phyloP scores from a whole-genome alignment of 2,113 vertebrate genomes.

The Poicephalus meyeri region DNA sequence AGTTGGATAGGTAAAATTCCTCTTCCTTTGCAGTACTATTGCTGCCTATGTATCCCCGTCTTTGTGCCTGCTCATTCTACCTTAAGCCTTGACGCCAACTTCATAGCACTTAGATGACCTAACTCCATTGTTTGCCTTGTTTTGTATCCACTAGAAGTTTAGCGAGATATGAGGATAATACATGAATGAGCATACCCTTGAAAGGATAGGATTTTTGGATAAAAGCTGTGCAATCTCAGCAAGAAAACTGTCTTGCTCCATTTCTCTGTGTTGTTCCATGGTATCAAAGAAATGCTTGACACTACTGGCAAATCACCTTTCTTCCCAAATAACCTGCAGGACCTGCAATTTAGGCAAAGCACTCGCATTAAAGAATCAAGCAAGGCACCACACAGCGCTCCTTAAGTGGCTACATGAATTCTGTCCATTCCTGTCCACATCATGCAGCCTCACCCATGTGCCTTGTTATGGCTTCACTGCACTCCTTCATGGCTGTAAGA shows the following conservation, averaged over 20 bases:
- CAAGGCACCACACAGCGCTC: not conserved
- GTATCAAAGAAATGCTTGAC: not conserved
- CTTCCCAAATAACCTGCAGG: not conserved
- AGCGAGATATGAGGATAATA: not conserved
- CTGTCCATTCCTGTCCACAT: not conserved
- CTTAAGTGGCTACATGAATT: not conserved
- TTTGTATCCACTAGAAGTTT: not conserved
- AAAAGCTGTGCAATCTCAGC: not conserved
- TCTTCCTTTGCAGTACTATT: not conserved
- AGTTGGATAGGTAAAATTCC: not conserved
- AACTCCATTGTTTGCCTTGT: not conserved
- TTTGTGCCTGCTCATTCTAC: not conserved
- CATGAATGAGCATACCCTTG: not conserved
- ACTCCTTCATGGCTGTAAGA: not conserved
- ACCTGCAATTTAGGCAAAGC: not conserved
- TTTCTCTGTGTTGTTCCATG: not conserved
- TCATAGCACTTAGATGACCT: not conserved
- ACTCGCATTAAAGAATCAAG: not conserved
- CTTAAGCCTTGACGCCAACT: not conserved
- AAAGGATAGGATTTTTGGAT: not conserved
- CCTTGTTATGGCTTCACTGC: accelerated
- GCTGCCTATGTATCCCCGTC: not conserved
- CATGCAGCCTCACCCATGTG: accelerated
- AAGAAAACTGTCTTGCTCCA: not conserved
- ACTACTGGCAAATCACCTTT: not conserved